Evolutionary conservation across 2,888 invertebrate genomes (phyloP).

Genomic region (Leptinotarsa tumamoca): DNA sequence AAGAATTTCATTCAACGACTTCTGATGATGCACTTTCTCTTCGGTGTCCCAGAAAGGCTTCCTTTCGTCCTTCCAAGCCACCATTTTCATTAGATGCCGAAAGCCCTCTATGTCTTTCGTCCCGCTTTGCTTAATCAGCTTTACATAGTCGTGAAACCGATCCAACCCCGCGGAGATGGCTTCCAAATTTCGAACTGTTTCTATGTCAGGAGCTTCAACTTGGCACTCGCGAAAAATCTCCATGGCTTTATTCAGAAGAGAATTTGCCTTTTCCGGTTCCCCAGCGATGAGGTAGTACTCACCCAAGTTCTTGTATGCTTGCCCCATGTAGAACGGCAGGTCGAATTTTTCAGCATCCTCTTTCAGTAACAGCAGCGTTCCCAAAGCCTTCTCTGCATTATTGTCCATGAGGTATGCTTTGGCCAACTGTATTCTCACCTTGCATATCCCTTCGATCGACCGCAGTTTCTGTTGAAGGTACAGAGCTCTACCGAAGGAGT

Average conservation of each 20-base stretch:
- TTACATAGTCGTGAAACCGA: slow-evolving; percentile 55
- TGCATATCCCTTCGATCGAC: slow-evolving; percentile 68
- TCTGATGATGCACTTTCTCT: neutral
- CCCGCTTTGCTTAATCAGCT: slow-evolving; percentile 50
- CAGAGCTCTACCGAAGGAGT: slow-evolving; percentile 68
- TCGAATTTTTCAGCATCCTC: slow-evolving; percentile 47
- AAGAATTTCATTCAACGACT: slow-evolving; percentile 13
- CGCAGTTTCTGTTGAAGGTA: slow-evolving; percentile 64
- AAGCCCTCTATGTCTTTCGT: slow-evolving; percentile 37
- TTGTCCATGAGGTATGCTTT: slow-evolving; percentile 67
- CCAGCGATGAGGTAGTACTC: slow-evolving; percentile 61
- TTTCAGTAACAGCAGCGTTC: slow-evolving; percentile 45
- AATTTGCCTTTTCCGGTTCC: slow-evolving; percentile 56
- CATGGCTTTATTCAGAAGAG: slow-evolving; percentile 58
- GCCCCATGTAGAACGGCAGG: slow-evolving; percentile 57
- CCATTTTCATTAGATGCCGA: slow-evolving; percentile 50
- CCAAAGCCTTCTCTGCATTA: slow-evolving; percentile 49
- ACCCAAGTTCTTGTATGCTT: slow-evolving; percentile 61
- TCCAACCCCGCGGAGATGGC: slow-evolving; percentile 60
- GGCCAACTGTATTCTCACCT: slow-evolving; percentile 69
- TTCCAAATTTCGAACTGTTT: slow-evolving; percentile 59
- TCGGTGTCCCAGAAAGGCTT: slow-evolving; percentile 50
- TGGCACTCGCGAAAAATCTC: slow-evolving; percentile 55
- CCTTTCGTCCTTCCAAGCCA: slow-evolving; percentile 59
- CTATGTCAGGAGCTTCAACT: slow-evolving; percentile 44